Evolutionary conservation across 2,888 invertebrate species (phyloP), one percentile per base, ranked within the genome.

Genomic region (Lasioglossum malachurum): DNA sequence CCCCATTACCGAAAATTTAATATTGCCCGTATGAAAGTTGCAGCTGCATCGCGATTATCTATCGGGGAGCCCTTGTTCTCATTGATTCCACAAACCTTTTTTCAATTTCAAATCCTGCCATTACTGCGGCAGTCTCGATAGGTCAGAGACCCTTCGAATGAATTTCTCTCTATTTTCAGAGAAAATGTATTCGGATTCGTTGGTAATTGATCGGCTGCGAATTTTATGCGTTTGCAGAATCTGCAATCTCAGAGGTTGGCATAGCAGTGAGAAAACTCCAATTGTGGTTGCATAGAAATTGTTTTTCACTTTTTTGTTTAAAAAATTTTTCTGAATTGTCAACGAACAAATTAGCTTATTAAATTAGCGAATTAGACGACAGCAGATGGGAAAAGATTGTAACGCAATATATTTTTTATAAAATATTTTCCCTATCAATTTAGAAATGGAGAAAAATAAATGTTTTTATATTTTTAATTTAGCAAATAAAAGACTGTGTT

Each of bases 1-100:
- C 73, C 49, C 38, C 19, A 74, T 80, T 67, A 74, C 46, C 46
- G 64, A 80, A 67, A 74, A 74, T 80, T 74, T 80, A 64, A 80
- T 80, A 74, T 80, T 74, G 69, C 60, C 79, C 35, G 74, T 35
- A 64, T 23, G 27, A 49, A 49, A 19, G 31, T 74, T 64, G 60
- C 64, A 46, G 46, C 64, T 79, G 64, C 60, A 49, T 46, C 64
- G 60, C 16, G 35, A 74, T 35, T n/a, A 53, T 44, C 69, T 38
- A 35, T 16, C 49, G 27, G 27, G 27, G 12, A 69, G 5, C n/a
- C 19, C 19, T 67, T 19, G 3, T 31, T 2, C 35, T 27, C 35
- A 67, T 67, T 16, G 77, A 77, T 49, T 67, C 19, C 44, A 12
- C 27, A 8, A 10, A 41, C 23, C 19, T n/a, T 41, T 35, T 35